Conservation (phyloP, 2,113 vertebrate species). For the Odocoileus virginianus region DNA sequence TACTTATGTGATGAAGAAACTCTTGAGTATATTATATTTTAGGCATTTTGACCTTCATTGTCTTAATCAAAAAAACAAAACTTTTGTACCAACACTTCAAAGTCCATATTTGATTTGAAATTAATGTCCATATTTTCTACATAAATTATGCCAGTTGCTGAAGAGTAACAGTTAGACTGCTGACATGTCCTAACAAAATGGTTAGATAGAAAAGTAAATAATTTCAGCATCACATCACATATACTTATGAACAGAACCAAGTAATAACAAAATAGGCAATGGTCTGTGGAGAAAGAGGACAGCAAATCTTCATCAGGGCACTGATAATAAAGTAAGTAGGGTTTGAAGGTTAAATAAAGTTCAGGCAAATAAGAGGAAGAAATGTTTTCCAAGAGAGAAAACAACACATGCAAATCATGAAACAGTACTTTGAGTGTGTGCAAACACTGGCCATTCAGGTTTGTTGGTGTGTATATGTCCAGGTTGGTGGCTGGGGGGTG, state of each 20-base stretch:
- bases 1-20: neutral
- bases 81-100: neutral
- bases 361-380: neutral
- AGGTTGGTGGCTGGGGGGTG: neutral
- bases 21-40: neutral
- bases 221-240: neutral
- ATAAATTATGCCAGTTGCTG: neutral
- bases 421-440: neutral
- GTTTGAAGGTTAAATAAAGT: neutral
- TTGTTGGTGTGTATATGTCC: neutral
- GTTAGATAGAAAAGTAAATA: neutral
- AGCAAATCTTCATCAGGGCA: neutral
- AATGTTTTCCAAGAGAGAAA: neutral
- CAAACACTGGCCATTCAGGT: neutral
- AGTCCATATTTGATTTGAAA: neutral
- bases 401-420: neutral
- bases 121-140: neutral
- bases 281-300: neutral
- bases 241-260: neutral
- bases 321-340: neutral
- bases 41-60: neutral
- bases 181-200: neutral
- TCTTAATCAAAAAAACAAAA: neutral
- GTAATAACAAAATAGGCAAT: neutral
- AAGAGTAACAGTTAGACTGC: neutral